Percentiles rank a stretch among this genome's conserved stretches.
Conservation (phyloP, 2,113 vertebrate species). For the Empidonax traillii region DNA sequence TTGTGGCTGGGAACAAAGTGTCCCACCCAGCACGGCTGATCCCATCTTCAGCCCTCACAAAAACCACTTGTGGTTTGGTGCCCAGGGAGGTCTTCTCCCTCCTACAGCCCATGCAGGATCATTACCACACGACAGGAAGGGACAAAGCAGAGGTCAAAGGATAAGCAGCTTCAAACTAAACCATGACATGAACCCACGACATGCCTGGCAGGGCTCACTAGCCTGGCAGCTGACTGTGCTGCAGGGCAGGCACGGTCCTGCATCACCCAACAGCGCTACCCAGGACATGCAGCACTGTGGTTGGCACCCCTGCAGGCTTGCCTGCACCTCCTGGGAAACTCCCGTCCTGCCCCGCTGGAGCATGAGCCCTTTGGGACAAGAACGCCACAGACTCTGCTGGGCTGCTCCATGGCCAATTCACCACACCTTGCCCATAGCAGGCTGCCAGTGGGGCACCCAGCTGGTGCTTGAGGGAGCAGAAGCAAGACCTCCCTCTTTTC, state of each 20-base stretch:
- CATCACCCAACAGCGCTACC: neutral
- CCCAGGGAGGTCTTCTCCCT: neutral
- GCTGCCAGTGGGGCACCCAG: neutral
- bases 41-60: neutral
- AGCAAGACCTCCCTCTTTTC: neutral
- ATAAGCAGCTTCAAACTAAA: neutral
- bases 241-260: neutral
- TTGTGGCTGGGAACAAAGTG: neutral
- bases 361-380: neutral
- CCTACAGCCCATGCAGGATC: neutral
- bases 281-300: rapidly evolving
- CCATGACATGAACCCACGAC: neutral
- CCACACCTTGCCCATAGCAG: rapidly evolving
- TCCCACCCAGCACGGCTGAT: neutral
- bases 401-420: neutral
- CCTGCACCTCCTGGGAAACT: neutral
- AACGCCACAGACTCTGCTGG: neutral
- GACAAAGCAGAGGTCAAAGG: neutral
- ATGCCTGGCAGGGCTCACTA: neutral
- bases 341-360: neutral
- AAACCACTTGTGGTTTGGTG: neutral
- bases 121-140: neutral
- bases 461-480: neutral
- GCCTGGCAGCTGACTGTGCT: neutral
- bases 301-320: neutral